These are phyloP conservation scores for Diorhabda elongata DNA, from an alignment of 1,140 invertebrate genomes.

Conservation along the genomic window DNA sequence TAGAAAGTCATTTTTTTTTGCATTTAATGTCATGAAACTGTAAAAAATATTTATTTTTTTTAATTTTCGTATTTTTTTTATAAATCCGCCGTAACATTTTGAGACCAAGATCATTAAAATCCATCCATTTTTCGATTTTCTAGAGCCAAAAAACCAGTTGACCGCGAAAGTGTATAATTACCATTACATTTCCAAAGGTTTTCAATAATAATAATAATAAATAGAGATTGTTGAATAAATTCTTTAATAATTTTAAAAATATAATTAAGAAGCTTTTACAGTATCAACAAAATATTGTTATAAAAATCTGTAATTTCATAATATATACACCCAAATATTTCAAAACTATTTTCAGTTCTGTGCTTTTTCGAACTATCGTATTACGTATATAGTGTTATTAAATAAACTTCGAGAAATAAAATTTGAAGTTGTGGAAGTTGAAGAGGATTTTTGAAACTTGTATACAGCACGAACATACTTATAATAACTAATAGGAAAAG, in stretches of 20 bases:
- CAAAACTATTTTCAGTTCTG: conserved; percentile 15
- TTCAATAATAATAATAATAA: neutral
- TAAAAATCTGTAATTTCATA: conserved; percentile 17
- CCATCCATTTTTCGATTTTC: no score
- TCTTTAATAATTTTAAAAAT: neutral
- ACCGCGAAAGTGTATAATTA: no score
- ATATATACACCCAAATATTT: conserved; percentile 12
- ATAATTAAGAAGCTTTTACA: neutral
- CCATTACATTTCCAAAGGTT: no score
- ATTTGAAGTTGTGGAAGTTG: neutral
- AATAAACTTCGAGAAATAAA: conserved; percentile 3
- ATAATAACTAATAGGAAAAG: no score
- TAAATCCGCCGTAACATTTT: no score
- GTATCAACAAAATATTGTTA: conserved; percentile 10
- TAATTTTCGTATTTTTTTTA: no score
- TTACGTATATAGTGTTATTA: conserved; percentile 15
- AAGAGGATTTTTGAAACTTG: neutral
- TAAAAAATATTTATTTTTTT: no score
- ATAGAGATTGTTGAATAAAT: neutral
- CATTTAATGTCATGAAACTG: no score
- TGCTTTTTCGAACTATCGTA: conserved; percentile 11
- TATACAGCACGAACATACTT: no score
- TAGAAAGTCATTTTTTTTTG: no score
- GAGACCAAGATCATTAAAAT: no score
- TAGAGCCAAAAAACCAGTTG: no score